These are phyloP conservation scores for Trematocara unimaculatum DNA, from an alignment of 2,113 vertebrate species.

Conservation along the genomic window DNA sequence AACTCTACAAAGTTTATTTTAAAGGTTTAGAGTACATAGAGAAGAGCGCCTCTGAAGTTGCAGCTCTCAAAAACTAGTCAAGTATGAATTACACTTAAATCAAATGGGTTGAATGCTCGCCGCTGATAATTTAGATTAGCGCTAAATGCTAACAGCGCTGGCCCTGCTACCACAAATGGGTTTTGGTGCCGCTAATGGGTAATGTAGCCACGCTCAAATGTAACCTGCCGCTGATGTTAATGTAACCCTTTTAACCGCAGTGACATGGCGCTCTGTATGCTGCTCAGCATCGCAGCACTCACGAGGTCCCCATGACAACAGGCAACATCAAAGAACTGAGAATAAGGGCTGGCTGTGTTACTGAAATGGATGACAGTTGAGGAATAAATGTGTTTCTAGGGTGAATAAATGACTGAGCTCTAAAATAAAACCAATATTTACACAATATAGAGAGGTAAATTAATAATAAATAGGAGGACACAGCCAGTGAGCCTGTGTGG, in stretches of 20 bases:
- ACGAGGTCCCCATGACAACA: conserved; percentile 34
- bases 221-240: conserved; percentile 41
- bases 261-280: conserved; percentile 40
- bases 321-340: conserved; percentile 29
- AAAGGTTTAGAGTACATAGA: background rate
- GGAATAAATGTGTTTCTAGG: background rate
- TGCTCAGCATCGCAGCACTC: conserved; percentile 7
- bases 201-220: conserved; percentile 29
- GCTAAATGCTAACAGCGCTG: conserved; percentile 9
- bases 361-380: background rate
- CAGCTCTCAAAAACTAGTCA: conserved; percentile 3
- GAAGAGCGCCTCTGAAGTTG: background rate
- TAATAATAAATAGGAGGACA: background rate
- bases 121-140: conserved; percentile 7
- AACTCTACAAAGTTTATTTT: background rate
- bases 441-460: background rate
- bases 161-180: conserved; percentile 38
- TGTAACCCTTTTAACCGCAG: conserved; percentile 49
- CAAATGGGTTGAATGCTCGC: conserved; percentile 17
- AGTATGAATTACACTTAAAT: conserved; percentile 22
- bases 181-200: conserved; percentile 47
- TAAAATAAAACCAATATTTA: background rate
- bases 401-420: background rate
- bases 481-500: background rate
- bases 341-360: background rate